Conservation (phyloP, 2,797 vertebrate species). For the Ceryle rudis region DNA sequence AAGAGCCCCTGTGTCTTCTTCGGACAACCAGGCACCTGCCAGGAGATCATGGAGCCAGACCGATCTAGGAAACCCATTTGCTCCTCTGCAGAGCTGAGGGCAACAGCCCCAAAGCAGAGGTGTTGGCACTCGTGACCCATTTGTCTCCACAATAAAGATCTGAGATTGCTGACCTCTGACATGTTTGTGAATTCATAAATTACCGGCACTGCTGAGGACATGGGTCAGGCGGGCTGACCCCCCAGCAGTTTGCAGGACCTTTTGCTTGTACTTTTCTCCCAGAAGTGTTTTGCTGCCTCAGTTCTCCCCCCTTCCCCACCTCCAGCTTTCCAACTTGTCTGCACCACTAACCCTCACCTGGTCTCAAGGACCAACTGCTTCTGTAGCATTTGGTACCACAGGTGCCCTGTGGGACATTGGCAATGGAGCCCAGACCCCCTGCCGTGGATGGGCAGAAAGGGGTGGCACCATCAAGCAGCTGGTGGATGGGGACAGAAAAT, state of each 20-base stretch:
- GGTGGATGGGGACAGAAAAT: fast-evolving
- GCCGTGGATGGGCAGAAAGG: fast-evolving
- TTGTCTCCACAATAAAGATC: constrained; percentile 42
- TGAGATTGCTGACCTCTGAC: neutral
- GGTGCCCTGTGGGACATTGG: fast-evolving
- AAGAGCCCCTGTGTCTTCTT: neutral
- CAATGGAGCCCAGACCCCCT: neutral
- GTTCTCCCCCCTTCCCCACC: fast-evolving
- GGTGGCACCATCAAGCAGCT: neutral
- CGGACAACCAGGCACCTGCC: neutral
- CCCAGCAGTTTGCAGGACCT: neutral
- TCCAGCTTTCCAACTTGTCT: neutral
- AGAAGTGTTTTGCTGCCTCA: neutral
- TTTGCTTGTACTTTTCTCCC: neutral
- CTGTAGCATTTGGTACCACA: fast-evolving
- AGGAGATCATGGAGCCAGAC: neutral
- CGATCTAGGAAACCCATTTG: constrained; percentile 32
- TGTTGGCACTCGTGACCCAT: neutral
- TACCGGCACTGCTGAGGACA: neutral
- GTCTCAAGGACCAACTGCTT: fast-evolving
- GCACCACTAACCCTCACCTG: neutral
- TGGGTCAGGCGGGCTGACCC: neutral
- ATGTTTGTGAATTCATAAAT: constrained; percentile 20
- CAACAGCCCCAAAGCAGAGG: neutral
- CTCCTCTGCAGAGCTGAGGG: neutral